phyloP scores from a whole-genome alignment of 2,888 invertebrate genomes.

The Teleiodes luculella region DNA sequence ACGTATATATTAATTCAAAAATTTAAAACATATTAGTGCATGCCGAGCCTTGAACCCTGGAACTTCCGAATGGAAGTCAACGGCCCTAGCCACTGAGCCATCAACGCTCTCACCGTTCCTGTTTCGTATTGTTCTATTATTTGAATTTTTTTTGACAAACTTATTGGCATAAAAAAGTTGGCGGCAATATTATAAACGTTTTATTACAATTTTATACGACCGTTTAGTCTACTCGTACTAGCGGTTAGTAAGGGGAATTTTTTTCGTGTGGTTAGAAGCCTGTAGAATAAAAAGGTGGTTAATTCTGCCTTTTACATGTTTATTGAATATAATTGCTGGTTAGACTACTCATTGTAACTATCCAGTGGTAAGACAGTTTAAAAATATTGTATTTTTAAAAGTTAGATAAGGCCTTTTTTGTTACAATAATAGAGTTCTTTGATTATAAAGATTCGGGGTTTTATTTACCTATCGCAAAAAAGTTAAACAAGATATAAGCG shows the following conservation, averaged over 20 bases:
- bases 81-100: too few species aligned
- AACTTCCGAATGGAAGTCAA: too few species aligned
- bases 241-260: constrained; percentile 30
- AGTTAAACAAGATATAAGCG: too few species aligned
- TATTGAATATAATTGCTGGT: constrained; percentile 43
- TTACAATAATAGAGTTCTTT: too few species aligned
- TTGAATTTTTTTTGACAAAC: constrained; percentile 19
- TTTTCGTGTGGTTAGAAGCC: constrained; percentile 15
- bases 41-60: too few species aligned
- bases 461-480: too few species aligned
- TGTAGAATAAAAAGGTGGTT: constrained; percentile 18
- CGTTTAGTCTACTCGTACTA: constrained; percentile 27
- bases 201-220: constrained; percentile 32
- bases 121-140: too few species aligned
- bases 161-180: constrained; percentile 39
- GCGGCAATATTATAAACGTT: background rate
- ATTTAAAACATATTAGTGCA: too few species aligned
- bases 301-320: constrained; percentile 38
- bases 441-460: too few species aligned
- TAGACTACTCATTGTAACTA: background rate
- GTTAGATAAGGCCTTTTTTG: too few species aligned
- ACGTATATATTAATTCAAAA: too few species aligned
- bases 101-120: too few species aligned
- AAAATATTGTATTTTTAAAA: background rate
- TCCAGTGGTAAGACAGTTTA: background rate